Evolutionary conservation across 2,888 invertebrate species (phyloP).

Genomic region (Neoitamus cyanurus): DNA sequence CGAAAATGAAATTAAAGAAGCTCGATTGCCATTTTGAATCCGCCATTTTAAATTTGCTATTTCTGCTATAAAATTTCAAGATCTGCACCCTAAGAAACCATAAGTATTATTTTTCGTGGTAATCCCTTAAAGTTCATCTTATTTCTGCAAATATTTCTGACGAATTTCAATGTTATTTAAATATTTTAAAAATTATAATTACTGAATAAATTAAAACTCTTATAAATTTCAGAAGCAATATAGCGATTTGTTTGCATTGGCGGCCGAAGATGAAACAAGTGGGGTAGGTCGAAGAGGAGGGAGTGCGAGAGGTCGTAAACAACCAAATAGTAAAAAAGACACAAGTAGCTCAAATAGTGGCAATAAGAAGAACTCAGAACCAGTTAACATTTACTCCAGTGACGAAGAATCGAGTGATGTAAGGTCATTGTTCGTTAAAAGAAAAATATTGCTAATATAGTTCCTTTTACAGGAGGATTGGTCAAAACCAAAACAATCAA

Average conservation of each 20-base stretch:
- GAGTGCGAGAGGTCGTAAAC: constrained; percentile 72
- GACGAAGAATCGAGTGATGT: constrained; percentile 88
- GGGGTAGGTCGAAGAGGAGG: constrained; percentile 73
- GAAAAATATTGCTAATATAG: not conserved
- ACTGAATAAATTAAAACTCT: too few relatives aligned
- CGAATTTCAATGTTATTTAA: not conserved
- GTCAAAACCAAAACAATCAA: constrained; percentile 89
- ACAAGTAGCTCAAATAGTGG: constrained; percentile 65
- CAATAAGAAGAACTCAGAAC: constrained; percentile 66
- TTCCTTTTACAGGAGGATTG: constrained; percentile 78
- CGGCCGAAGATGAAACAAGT: constrained; percentile 85
- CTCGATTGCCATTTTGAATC: too few relatives aligned
- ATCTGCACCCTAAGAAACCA: too few relatives aligned
- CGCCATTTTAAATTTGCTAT: too few relatives aligned
- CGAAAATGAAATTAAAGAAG: too few relatives aligned
- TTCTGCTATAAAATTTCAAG: too few relatives aligned
- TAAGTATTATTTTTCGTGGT: too few relatives aligned
- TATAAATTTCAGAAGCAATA: constrained; percentile 78
- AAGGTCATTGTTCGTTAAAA: constrained; percentile 55
- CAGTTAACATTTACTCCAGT: constrained; percentile 73
- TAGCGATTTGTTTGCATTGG: constrained; percentile 88
- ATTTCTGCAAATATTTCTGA: constrained; percentile 42
- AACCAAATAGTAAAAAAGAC: constrained; percentile 69
- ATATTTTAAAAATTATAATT: too few relatives aligned
- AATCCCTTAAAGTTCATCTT: too few relatives aligned